Evolutionary conservation across 2,113 vertebrate species (phyloP).

Genomic region (Malurus elegans): DNA sequence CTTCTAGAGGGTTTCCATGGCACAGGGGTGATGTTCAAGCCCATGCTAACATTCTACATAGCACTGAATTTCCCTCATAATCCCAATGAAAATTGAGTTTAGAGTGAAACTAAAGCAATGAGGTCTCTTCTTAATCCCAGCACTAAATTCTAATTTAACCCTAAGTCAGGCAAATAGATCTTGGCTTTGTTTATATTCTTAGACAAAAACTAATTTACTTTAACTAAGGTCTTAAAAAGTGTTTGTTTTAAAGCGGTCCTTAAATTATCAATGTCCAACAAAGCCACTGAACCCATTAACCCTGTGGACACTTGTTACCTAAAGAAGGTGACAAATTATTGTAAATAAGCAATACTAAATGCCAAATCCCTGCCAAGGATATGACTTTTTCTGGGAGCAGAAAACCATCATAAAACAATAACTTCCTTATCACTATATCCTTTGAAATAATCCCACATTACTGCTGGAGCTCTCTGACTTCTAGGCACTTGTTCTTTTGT

Average conservation of each 20-base stretch:
- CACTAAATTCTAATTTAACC: background rate
- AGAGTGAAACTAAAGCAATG: background rate
- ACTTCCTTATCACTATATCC: background rate
- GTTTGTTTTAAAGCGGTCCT: background rate
- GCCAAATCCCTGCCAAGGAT: background rate
- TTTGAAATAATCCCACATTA: background rate
- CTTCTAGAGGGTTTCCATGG: background rate
- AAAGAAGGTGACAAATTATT: background rate
- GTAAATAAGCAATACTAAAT: background rate
- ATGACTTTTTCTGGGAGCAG: background rate
- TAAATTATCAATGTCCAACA: background rate
- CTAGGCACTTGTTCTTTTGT: background rate
- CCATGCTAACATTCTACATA: background rate
- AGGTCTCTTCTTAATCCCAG: background rate
- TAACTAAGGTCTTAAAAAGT: background rate
- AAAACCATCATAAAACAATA: background rate
- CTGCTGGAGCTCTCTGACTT: background rate
- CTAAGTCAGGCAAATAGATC: background rate
- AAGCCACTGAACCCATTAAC: background rate
- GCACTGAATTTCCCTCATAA: background rate
- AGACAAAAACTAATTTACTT: background rate
- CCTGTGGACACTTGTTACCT: background rate
- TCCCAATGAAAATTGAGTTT: background rate
- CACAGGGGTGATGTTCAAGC: background rate
- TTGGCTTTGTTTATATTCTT: background rate